A percentile compares a stretch with the other conserved stretches of the same genome.
These are phyloP conservation scores for Melanophora roralis DNA, from an alignment of 2,888 invertebrate species.

Conservation along the genomic window DNA sequence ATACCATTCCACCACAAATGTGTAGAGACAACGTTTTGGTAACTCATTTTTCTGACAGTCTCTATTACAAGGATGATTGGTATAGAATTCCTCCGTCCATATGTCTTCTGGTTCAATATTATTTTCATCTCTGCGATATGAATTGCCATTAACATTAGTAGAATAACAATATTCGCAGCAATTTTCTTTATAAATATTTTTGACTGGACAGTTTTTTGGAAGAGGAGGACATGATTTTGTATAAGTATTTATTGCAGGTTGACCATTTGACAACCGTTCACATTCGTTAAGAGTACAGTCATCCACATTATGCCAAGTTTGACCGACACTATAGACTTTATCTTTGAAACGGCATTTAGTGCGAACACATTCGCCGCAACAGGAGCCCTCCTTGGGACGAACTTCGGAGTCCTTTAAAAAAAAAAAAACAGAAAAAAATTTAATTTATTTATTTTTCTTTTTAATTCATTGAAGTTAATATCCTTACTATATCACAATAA, in stretches of 20 bases:
- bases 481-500: slow-evolving; percentile 74
- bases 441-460: neutral
- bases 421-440: neutral
- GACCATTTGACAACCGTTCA: slow-evolving; percentile 65
- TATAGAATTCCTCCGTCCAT: slow-evolving; percentile 72
- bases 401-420: slow-evolving; percentile 72
- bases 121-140: neutral
- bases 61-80: slow-evolving; percentile 80
- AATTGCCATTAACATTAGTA: neutral
- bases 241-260: slow-evolving; percentile 72
- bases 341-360: slow-evolving; percentile 73
- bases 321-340: slow-evolving; percentile 71
- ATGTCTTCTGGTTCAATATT: slow-evolving; percentile 64
- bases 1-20: slow-evolving; percentile 84
- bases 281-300: slow-evolving; percentile 75
- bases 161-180: slow-evolving; percentile 72
- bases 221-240: slow-evolving; percentile 72
- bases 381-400: slow-evolving; percentile 68
- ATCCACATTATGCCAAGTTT: slow-evolving; percentile 74
- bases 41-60: slow-evolving; percentile 79
- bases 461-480: neutral
- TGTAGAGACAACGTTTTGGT: slow-evolving; percentile 82
- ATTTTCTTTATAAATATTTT: slow-evolving; percentile 69
- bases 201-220: slow-evolving; percentile 69
- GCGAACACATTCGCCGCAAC: slow-evolving; percentile 75